A percentile compares a stretch with the other conserved stretches of the same genome.
Conservation (phyloP, 1,140 invertebrate species). For the Oreohelix idahoensis region DNA sequence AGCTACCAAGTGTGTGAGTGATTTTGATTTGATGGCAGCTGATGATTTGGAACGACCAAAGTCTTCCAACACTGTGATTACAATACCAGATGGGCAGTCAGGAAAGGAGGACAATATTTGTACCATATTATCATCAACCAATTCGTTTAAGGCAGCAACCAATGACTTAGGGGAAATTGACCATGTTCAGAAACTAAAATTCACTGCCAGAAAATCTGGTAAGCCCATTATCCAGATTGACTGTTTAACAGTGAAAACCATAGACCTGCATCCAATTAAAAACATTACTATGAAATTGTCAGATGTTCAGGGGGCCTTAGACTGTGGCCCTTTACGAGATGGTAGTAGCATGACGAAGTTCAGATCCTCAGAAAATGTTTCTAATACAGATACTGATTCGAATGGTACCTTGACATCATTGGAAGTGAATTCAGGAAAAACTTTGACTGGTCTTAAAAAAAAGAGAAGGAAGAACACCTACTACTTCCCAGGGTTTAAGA, state of each 20-base stretch:
- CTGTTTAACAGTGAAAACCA: constrained; percentile 30
- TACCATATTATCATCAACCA: not conserved
- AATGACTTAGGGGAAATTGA: not conserved
- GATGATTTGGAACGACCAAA: not conserved
- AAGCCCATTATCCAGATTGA: constrained; percentile 15
- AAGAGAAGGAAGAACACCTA: constrained; percentile 30
- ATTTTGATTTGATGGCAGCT: not conserved
- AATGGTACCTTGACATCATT: not conserved
- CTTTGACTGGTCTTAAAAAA: constrained; percentile 5
- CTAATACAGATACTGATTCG: not conserved
- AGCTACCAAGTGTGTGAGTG: not conserved
- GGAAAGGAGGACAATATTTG: too few species aligned
- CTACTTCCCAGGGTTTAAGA: constrained; percentile 33
- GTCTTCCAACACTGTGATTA: not conserved
- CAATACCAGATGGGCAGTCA: not conserved
- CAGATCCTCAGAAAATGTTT: not conserved
- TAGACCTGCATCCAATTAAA: constrained; percentile 36
- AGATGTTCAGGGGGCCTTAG: constrained; percentile 33
- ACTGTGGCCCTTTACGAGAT: not conserved
- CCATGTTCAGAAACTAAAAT: constrained; percentile 15
- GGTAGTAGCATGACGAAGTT: not conserved
- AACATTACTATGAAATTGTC: constrained; percentile 39
- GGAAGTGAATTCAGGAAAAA: not conserved
- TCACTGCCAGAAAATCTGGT: constrained; percentile 39
- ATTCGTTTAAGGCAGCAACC: not conserved